Percentiles rank a stretch among this genome's conserved stretches.
phyloP scores from a whole-genome alignment of 1,140 invertebrate species.

The Apocrypta bakeri region DNA sequence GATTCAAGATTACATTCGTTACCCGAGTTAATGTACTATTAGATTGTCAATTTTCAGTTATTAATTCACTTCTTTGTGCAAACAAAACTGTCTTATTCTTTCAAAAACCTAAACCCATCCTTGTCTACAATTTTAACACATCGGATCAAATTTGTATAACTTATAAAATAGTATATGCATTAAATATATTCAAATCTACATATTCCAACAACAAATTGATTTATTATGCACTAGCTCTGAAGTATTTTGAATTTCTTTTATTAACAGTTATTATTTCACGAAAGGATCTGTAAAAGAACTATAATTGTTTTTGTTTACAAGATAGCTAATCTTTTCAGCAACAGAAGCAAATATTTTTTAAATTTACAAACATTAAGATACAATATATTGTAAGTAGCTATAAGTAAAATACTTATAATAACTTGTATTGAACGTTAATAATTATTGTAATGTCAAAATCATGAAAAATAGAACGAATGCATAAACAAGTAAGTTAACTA shows the following conservation, averaged over 20 bases:
- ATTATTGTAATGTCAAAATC: no score
- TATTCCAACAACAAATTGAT: constrained; percentile 30
- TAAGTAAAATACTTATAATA: background rate
- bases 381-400: no score
- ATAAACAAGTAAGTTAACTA: background rate
- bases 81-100: constrained; percentile 50
- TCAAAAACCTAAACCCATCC: constrained; percentile 36
- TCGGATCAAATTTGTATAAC: background rate
- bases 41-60: constrained; percentile 68
- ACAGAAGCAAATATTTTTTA: no score
- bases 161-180: background rate
- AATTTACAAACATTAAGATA: no score
- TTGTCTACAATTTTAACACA: background rate
- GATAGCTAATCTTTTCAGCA: no score
- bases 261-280: no score
- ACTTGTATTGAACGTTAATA: background rate
- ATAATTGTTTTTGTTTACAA: no score
- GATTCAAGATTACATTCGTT: constrained; percentile 63
- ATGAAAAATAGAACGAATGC: background rate
- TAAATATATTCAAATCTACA: background rate
- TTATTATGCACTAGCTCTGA: background rate
- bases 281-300: no score
- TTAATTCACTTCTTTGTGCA: constrained; percentile 66
- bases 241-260: no score
- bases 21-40: constrained; percentile 68